phyloP scores from a whole-genome alignment of 2,797 vertebrate species.

The Sebastolobus alascanus region DNA sequence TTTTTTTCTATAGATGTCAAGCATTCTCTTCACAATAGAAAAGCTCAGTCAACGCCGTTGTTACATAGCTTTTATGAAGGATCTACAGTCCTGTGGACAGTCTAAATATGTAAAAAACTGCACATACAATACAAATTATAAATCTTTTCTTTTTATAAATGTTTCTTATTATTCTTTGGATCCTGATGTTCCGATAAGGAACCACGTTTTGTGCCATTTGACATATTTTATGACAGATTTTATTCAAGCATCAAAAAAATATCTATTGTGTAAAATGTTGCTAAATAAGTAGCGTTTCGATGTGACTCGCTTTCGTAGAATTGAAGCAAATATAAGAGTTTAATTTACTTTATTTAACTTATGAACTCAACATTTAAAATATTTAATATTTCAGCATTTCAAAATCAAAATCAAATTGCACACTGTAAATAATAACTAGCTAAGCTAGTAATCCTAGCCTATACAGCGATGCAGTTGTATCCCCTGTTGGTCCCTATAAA shows the following conservation, averaged over 20 bases:
- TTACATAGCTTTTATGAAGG: slow-evolving; percentile 1
- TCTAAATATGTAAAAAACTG: not conserved
- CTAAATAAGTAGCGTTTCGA: not conserved
- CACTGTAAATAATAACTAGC: not conserved
- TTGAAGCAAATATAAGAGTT: not conserved
- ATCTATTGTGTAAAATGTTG: not conserved
- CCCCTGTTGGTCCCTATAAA: slow-evolving; percentile 38
- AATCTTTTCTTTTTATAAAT: not conserved
- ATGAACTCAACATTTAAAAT: not conserved
- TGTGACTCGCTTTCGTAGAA: not conserved
- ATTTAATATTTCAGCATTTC: not conserved
- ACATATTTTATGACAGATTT: not conserved
- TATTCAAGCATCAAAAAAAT: not conserved
- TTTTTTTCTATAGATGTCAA: slow-evolving; percentile 26
- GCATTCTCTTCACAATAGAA: not conserved
- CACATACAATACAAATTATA: not conserved
- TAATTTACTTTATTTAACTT: not conserved
- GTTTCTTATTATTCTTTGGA: not conserved
- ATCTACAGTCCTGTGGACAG: not conserved
- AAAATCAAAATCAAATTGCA: not conserved
- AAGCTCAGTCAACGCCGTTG: not conserved
- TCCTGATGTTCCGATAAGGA: not conserved
- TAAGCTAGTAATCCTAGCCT: not conserved
- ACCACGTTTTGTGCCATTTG: not conserved
- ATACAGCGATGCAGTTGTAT: slow-evolving; percentile 21